Conservation (phyloP, 35 echinoderm and acorn worm species). For the Ophioderma brevispina region DNA sequence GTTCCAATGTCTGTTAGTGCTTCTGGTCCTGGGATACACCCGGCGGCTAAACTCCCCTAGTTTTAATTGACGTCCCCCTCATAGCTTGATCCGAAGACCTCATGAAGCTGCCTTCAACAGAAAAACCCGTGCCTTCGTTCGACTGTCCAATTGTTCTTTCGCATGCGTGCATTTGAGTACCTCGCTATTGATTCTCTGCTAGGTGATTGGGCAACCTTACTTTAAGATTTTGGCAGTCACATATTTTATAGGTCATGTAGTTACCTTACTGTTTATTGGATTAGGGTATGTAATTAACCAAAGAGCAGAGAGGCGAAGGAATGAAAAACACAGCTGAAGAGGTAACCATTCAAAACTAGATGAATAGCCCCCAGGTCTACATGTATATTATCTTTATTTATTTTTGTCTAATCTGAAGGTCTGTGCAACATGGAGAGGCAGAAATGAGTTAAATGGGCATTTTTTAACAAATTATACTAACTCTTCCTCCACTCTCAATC, state of each 20-base stretch:
- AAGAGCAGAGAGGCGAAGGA: conserved; percentile 51
- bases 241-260: conserved; percentile 76
- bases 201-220: conserved; percentile 37
- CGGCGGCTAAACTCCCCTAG: conserved; percentile 86
- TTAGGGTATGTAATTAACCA: conserved; percentile 28
- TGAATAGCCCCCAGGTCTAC: too few relatives aligned
- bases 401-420: too few relatives aligned
- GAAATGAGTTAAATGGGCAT: too few relatives aligned
- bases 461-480: too few relatives aligned
- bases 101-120: conserved; percentile 77
- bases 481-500: too few relatives aligned
- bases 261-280: conserved; percentile 70
- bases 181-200: conserved; percentile 75
- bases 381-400: too few relatives aligned
- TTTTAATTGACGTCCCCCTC: conserved; percentile 82
- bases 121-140: conserved; percentile 53
- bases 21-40: conserved; percentile 93
- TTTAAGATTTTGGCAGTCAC: conserved; percentile 79
- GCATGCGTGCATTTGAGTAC: conserved; percentile 82
- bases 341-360: too few relatives aligned
- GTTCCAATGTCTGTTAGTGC: conserved; percentile 92
- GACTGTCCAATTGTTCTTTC: conserved; percentile 80
- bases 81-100: conserved; percentile 79
- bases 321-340: too few relatives aligned
- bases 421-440: too few relatives aligned